Conservation (phyloP, 2,888 invertebrate genomes). For the Limnephilus marmoratus region DNA sequence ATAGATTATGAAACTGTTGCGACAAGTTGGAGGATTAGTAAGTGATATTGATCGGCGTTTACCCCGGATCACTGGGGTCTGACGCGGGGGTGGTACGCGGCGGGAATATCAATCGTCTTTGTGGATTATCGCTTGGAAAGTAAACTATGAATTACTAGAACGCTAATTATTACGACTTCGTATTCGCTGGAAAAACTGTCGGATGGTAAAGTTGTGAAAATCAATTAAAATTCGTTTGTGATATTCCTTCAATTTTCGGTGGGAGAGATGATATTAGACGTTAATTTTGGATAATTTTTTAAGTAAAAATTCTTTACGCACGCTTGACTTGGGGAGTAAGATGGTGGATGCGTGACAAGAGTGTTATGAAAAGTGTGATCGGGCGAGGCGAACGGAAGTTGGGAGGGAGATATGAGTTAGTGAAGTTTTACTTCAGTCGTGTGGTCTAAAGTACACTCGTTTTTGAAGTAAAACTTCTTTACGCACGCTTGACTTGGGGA, state of each 20-base stretch:
- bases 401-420: too few species aligned
- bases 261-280: neutral
- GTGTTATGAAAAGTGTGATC: too few species aligned
- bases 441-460: too few species aligned
- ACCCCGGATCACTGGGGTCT: neutral
- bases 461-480: too few species aligned
- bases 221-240: neutral
- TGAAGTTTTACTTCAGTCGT: too few species aligned
- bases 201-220: neutral
- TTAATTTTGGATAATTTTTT: too few species aligned
- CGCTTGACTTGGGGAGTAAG: too few species aligned
- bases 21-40: conserved; percentile 14
- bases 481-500: too few species aligned
- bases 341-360: too few species aligned
- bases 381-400: too few species aligned
- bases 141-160: neutral
- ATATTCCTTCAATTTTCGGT: neutral
- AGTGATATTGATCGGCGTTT: conserved; percentile 24
- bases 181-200: neutral
- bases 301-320: too few species aligned
- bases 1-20: conserved; percentile 23
- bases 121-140: neutral
- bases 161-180: neutral
- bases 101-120: neutral
- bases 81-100: neutral